Evolutionary conservation across 2,797 vertebrate genomes (phyloP), one percentile per base, ranked within the genome.

Genomic region (Pelobates cultripes): DNA sequence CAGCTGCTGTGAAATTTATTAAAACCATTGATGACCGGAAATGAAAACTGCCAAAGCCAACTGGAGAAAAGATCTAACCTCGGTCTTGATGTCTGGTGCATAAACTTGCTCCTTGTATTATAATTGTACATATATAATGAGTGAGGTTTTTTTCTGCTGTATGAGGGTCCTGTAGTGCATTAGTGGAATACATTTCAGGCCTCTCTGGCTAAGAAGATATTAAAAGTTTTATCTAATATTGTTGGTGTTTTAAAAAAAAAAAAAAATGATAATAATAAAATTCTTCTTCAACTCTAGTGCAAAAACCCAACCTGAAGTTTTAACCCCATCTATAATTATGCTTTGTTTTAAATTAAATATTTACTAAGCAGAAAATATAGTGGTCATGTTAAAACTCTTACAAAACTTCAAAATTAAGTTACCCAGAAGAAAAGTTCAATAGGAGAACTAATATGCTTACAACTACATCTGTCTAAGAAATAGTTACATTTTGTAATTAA

Each of bases 1-100:
- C 98, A 10, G 98, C 98, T 10, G 98, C 98, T 1, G 94, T 99
- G 89, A 98, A 99, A 87, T 99, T 99, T 94, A 99, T 99, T 91
- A 99, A 99, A 93, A 99, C 98, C 72, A 99, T 99, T 70, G 98
- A 99, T 43, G 98, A 99, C 85, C 96, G 98, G 90, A 99, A 99
- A 96, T 99, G 96, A 95, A 91, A 87, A 85, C 79, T 43, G 4
- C 3, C 66, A 51, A 17, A 14, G 3, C 44, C 43, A n/a, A 43
- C 40, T 7, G 28, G 6, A 40, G 73, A 67, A 57, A 4, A 3
- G 72, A 70, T 40, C 77, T 93, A 94, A 95, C 93, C 88, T 91
- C 92, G 87, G 86, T 40, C 10, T 40, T 60, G 7, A 7, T 64
- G 61, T 64, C 61, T 64, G 61, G n/a, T 7, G 79, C 67, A 83